phyloP scores from a whole-genome alignment of 2,113 vertebrate species.

The Ptyas mucosa region DNA sequence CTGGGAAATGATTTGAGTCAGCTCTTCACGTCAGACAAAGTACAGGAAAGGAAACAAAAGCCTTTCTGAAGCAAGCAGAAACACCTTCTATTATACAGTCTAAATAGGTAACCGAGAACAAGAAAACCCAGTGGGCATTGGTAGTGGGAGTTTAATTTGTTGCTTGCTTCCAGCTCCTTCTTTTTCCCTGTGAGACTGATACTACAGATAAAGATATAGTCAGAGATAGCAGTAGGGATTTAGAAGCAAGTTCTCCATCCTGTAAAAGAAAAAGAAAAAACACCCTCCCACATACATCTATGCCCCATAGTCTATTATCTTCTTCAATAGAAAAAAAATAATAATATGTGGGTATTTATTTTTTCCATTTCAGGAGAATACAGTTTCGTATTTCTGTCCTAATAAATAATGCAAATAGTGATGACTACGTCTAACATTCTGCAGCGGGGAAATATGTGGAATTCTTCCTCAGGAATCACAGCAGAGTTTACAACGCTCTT shows the following conservation, averaged over 20 bases:
- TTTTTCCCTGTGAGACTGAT: background rate
- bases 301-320: background rate
- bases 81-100: conserved; percentile 39
- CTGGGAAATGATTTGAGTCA: background rate
- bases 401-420: background rate
- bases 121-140: conserved; percentile 38
- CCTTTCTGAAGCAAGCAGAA: conserved; percentile 41
- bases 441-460: background rate
- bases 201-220: background rate
- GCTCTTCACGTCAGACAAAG: conserved; percentile 18
- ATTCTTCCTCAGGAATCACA: background rate
- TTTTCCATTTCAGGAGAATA: background rate
- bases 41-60: conserved; percentile 21
- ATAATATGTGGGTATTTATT: background rate
- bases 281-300: background rate
- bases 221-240: background rate
- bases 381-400: background rate
- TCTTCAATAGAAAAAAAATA: background rate
- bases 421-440: background rate
- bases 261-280: background rate
- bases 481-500: background rate
- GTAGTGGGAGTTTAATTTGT: conserved; percentile 47
- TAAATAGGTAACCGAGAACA: conserved; percentile 35
- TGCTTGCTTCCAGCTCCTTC: conserved; percentile 21
- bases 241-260: background rate